Base-by-base conservation (phyloP, 2,888 invertebrate species). In the Autographa pulchrina region DNA sequence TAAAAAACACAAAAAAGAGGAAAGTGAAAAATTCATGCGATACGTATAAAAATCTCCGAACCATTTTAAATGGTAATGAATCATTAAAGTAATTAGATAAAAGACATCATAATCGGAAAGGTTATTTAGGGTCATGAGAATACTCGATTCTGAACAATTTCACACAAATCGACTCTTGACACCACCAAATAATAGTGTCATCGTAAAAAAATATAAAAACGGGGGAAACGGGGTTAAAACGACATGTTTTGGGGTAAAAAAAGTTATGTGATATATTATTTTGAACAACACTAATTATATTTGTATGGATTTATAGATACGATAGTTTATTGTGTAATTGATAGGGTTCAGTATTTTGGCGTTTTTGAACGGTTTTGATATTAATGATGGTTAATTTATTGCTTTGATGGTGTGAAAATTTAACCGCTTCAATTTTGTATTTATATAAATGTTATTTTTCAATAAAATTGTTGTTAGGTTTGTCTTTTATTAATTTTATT, bases 231-330 rank as follows among this genome's bases (percentile, higher is more conserved):
- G 93, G 94, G 94, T 94, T 92, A 94, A 94, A 95, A 89, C 85
- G 89, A 86, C 90, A 86, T 96, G 94, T 96, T 95, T 95, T 94
- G 94, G 94, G 93, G 93, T 93, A 94, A 95, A 86, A 84, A 77
- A 78, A 73, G 67, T 76, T 72, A 77, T 78, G 88, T 92, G 89
- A 92, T 90, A 89, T 91, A 92, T 92, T 90, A 90, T 91, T 86
- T 87, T 86, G 85, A 84, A 92, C 91, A 91, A 92, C 90, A 92
- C 94, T 95, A 95, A 96, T 96, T 95, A 94, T 93, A 87, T 93
- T 95, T 93, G 96, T 95, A 95, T 95, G 84, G 91, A 86, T 90
- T 87, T 90, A 88, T 86, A 80, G 86, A 86, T 86, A 85, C 80
- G 85, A 90, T 90, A 86, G 90, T 91, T 90, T 90, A 85, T 86